A percentile compares a stretch with the other conserved stretches of the same genome.
phyloP scores from a whole-genome alignment of 2,113 vertebrate genomes.

The Zosterops japonicus region DNA sequence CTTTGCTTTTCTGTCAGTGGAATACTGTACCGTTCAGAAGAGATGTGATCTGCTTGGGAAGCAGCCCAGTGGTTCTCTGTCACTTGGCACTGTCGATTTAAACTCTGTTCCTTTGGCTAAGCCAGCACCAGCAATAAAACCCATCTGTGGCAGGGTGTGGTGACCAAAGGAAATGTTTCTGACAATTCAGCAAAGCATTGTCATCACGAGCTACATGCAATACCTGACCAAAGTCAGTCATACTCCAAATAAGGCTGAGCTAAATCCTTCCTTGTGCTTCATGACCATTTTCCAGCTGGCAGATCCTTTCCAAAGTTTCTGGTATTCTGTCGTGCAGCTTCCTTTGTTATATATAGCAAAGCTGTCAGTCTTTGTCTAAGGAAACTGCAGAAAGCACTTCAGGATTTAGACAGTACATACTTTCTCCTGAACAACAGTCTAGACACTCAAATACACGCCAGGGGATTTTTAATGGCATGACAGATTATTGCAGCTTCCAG shows the following conservation, averaged over 20 bases:
- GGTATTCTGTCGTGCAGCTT: neutral
- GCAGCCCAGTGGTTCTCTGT: neutral
- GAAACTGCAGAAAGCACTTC: neutral
- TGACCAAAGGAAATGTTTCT: slow-evolving; percentile 34
- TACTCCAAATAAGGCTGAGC: neutral
- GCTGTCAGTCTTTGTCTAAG: neutral
- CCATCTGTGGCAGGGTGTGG: slow-evolving; percentile 56
- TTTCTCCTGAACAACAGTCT: neutral
- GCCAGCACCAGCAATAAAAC: neutral
- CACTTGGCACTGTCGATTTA: neutral
- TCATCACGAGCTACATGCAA: neutral
- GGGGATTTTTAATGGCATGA: neutral
- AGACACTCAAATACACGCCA: neutral
- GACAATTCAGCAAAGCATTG: slow-evolving; percentile 37
- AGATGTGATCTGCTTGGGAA: neutral
- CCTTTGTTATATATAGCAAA: neutral
- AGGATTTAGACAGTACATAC: neutral
- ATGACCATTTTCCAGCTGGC: neutral
- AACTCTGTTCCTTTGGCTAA: neutral
- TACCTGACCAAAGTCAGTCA: neutral
- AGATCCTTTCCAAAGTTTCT: neutral
- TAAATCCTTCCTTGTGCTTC: neutral
- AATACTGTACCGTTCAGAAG: neutral
- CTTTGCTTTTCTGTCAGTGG: neutral
- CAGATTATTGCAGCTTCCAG: neutral